Conservation (phyloP, 2,888 invertebrate genomes). For the Heliconius cydno region DNA sequence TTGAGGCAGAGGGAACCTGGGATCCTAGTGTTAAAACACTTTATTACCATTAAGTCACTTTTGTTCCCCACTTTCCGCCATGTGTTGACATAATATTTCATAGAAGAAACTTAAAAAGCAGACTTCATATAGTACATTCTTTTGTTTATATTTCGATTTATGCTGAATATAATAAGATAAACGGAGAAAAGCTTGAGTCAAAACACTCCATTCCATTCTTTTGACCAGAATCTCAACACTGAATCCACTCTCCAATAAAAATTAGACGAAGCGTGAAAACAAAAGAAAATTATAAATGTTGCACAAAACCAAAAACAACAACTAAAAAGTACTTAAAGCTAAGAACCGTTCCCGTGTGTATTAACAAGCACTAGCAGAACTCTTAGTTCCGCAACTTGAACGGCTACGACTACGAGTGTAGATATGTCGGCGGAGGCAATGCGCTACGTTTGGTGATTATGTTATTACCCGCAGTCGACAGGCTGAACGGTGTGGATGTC, state of each 20-base stretch:
- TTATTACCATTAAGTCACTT: too few relatives aligned
- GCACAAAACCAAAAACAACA: neutral
- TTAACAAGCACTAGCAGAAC: conserved; percentile 9
- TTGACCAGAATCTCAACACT: too few relatives aligned
- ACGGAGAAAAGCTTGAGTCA: neutral
- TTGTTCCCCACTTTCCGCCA: too few relatives aligned
- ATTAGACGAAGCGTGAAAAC: neutral
- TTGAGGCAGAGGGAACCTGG: too few relatives aligned
- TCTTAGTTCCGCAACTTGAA: conserved; percentile 11
- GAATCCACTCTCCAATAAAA: neutral
- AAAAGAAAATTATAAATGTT: neutral
- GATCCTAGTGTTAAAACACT: too few relatives aligned
- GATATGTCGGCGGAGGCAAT: neutral
- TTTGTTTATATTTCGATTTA: neutral
- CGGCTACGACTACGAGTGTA: neutral
- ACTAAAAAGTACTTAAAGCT: neutral
- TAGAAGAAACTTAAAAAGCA: too few relatives aligned
- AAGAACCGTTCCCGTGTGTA: neutral
- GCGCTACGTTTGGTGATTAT: neutral
- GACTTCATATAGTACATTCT: too few relatives aligned
- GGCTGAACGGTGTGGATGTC: too few relatives aligned
- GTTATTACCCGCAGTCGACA: too few relatives aligned
- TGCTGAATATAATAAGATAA: neutral
- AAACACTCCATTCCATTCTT: too few relatives aligned
- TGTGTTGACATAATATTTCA: too few relatives aligned